phyloP scores from a whole-genome alignment of 2,888 invertebrate genomes.

The Coelinius sp. region DNA sequence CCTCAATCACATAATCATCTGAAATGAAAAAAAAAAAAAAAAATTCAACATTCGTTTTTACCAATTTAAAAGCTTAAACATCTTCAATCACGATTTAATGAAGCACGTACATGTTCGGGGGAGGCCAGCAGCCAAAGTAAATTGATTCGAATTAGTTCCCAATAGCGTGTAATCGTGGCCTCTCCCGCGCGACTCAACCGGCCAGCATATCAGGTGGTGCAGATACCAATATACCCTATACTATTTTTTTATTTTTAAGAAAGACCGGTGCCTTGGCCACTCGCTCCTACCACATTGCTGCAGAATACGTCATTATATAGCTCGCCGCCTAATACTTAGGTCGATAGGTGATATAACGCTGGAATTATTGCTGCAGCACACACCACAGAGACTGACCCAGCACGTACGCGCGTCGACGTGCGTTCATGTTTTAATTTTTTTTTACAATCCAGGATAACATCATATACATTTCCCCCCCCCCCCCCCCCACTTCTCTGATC shows the following conservation, averaged over 20 bases:
- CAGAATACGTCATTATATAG: constrained; percentile 62
- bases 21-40: not conserved
- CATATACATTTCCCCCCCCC: not conserved
- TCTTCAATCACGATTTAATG: constrained; percentile 22
- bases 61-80: constrained; percentile 1
- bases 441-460: not conserved
- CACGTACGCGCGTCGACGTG: constrained; percentile 56
- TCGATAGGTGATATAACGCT: constrained; percentile 67
- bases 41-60: not conserved
- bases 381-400: constrained; percentile 55
- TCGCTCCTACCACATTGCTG: constrained; percentile 46
- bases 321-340: constrained; percentile 70
- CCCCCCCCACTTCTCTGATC: too few relatives aligned
- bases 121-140: constrained; percentile 51
- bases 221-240: constrained; percentile 5
- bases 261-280: constrained; percentile 29
- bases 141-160: constrained; percentile 70
- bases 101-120: constrained; percentile 32
- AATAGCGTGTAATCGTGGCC: constrained; percentile 67
- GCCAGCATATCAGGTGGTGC: constrained; percentile 28
- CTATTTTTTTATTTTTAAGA: constrained; percentile 19
- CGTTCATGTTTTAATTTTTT: constrained; percentile 33
- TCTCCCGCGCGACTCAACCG: constrained; percentile 40
- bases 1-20: too few relatives aligned
- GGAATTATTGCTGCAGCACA: constrained; percentile 60